A percentile compares a stretch with the other conserved stretches of the same genome.
These are phyloP conservation scores for Aphelocoma coerulescens DNA, from an alignment of 2,113 vertebrate genomes.

Conservation along the genomic window DNA sequence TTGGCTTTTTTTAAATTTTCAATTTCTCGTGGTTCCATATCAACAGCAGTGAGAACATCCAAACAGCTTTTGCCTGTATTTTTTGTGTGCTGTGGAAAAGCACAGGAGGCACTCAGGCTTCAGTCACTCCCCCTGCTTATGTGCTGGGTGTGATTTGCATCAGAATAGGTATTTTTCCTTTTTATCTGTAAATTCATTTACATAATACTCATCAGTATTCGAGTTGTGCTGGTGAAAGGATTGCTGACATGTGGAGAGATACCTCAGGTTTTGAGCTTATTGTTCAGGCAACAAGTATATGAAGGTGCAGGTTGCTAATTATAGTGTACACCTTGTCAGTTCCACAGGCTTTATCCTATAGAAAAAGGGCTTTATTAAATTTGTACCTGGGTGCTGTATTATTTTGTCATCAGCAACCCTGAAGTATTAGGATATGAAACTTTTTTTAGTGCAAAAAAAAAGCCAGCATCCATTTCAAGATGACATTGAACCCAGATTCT, in stretches of 20 bases:
- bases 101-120: background rate
- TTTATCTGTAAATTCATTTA: constrained; percentile 11
- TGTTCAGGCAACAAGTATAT: background rate
- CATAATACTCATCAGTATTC: constrained; percentile 1
- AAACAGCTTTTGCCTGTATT: background rate
- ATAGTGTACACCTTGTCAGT: background rate
- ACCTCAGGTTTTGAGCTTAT: background rate
- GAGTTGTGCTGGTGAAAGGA: background rate
- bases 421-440: background rate
- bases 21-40: background rate
- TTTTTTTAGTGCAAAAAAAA: background rate
- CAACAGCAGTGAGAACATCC: background rate
- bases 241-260: background rate
- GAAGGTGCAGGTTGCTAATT: background rate
- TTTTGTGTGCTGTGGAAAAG: background rate
- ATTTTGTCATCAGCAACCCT: background rate
- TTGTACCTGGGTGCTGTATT: background rate
- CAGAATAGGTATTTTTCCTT: constrained; percentile 31
- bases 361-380: background rate
- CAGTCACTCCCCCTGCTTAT: background rate
- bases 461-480: background rate
- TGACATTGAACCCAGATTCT: background rate
- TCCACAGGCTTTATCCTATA: background rate
- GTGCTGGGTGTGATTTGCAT: constrained; percentile 24
- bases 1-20: background rate